phyloP scores from a whole-genome alignment of 2,113 vertebrate species.

The Caloenas nicobarica region DNA sequence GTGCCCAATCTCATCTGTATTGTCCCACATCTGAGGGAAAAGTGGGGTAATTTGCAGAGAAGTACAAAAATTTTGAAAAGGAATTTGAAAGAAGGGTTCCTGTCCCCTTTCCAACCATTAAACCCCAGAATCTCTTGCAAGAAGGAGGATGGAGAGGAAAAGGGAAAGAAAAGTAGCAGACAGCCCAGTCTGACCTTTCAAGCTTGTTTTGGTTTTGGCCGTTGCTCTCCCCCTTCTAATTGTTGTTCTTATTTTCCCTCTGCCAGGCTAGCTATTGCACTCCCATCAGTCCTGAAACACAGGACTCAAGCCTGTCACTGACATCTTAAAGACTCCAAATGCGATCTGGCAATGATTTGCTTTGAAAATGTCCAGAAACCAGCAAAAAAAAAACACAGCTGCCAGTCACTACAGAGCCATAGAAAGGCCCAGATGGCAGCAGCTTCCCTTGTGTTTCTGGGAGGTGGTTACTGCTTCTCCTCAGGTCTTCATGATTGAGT shows the following conservation, averaged over 20 bases:
- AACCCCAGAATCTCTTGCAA: not conserved
- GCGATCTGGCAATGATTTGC: not conserved
- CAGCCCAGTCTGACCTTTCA: not conserved
- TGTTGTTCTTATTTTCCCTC: not conserved
- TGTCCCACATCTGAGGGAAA: not conserved
- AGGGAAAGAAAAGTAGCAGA: not conserved
- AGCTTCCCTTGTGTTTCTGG: not conserved
- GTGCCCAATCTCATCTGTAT: not conserved
- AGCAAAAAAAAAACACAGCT: not conserved
- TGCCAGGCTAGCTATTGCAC: not conserved
- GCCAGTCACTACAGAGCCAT: not conserved
- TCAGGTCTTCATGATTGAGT: not conserved
- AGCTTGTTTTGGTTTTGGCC: not conserved
- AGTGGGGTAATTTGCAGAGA: not conserved
- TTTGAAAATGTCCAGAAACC: not conserved
- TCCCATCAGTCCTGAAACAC: not conserved
- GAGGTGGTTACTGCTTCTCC: not conserved
- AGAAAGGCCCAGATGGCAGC: not conserved
- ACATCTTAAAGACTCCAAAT: not conserved
- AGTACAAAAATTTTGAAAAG: not conserved
- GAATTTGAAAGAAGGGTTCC: not conserved
- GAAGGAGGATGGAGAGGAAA: not conserved
- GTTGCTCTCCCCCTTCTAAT: not conserved
- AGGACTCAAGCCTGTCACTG: not conserved
- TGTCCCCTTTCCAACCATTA: not conserved